phyloP scores from a whole-genome alignment of 2,797 vertebrate species.

The Chromis chromis region DNA sequence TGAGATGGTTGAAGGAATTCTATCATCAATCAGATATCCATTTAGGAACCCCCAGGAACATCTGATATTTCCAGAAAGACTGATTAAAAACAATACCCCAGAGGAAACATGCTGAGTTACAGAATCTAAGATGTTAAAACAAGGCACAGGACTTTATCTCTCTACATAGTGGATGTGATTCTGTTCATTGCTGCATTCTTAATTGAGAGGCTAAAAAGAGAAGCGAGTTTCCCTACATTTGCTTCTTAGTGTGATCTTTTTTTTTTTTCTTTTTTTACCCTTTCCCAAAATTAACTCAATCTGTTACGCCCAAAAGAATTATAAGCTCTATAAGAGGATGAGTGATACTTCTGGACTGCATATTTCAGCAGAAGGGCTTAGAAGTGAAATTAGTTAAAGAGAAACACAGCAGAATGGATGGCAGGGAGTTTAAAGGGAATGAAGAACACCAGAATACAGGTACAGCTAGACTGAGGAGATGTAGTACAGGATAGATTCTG shows the following conservation, averaged over 20 bases:
- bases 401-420: neutral
- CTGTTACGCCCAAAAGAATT: neutral
- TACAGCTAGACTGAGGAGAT: neutral
- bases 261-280: neutral
- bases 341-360: neutral
- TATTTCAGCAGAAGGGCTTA: constrained; percentile 2
- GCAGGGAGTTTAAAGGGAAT: no score
- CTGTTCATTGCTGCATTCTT: neutral
- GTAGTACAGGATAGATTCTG: no score
- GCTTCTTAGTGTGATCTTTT: constrained; percentile 12
- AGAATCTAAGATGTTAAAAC: neutral
- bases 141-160: neutral
- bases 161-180: neutral
- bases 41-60: no score
- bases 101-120: neutral
- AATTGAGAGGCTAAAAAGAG: constrained; percentile 26
- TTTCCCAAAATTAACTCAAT: constrained; percentile 23
- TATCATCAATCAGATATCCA: neutral
- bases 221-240: constrained; percentile 3
- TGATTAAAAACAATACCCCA: no score
- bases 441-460: no score
- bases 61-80: no score
- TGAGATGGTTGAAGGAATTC: neutral
- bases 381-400: neutral
- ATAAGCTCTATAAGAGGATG: neutral